phyloP scores from a whole-genome alignment of 1,140 invertebrate genomes.

The Sycophila sp. region DNA sequence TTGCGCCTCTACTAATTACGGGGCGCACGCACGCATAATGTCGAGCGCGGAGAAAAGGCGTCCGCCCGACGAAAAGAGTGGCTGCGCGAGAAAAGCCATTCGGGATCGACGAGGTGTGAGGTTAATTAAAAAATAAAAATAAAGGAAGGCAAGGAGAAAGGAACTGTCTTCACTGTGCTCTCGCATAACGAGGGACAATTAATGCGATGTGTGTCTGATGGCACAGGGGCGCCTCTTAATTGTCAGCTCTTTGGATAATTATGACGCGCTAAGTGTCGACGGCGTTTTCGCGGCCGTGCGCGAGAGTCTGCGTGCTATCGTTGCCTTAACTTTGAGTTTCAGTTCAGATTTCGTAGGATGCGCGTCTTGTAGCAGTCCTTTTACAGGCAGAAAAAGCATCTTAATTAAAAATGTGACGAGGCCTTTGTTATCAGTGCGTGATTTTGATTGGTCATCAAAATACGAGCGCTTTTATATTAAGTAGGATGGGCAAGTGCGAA shows the following conservation, averaged over 20 bases:
- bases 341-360: too few species aligned
- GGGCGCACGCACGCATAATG: slow-evolving; percentile 18
- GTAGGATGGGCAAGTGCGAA: too few species aligned
- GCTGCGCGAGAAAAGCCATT: background rate
- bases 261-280: background rate
- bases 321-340: too few species aligned
- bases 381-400: too few species aligned
- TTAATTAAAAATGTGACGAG: too few species aligned
- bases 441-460: too few species aligned
- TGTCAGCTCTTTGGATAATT: slow-evolving; percentile 26
- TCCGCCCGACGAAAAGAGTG: background rate
- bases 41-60: background rate
- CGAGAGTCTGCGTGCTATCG: too few species aligned
- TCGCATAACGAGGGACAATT: slow-evolving; percentile 27
- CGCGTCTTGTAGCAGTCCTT: too few species aligned
- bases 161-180: background rate
- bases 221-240: slow-evolving; percentile 15
- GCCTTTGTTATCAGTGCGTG: too few species aligned
- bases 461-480: too few species aligned
- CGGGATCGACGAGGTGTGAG: slow-evolving; percentile 33
- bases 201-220: slow-evolving; percentile 24
- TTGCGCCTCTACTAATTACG: slow-evolving; percentile 27
- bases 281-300: too few species aligned
- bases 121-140: slow-evolving; percentile 30
- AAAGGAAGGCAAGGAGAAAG: background rate